These are phyloP conservation scores for Norana najaformis DNA, from an alignment of 2,888 invertebrate genomes.

Conservation along the genomic window DNA sequence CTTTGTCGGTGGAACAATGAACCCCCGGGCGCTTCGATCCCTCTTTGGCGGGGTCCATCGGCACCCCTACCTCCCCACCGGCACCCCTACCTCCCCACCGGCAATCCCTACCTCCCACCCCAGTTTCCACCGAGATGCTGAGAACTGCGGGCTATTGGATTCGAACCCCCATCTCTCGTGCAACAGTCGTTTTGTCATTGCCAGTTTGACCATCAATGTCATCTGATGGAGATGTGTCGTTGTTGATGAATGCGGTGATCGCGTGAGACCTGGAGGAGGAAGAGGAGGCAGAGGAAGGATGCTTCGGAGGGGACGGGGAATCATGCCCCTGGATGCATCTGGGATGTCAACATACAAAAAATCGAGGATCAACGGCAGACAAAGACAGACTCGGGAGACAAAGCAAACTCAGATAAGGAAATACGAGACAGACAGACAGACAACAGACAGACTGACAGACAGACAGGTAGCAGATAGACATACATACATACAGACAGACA, in stretches of 20 bases:
- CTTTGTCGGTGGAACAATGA: background rate
- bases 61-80: background rate
- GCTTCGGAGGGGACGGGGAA: no score
- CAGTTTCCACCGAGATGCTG: background rate
- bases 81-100: background rate
- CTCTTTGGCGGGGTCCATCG: slow-evolving; percentile 2
- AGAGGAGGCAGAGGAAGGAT: no score
- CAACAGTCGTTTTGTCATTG: background rate
- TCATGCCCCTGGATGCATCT: no score
- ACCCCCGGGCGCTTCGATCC: background rate
- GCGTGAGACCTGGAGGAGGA: background rate
- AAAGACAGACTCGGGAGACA: background rate
- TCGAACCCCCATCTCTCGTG: background rate
- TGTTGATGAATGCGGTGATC: background rate
- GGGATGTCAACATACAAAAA: no score
- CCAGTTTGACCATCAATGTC: background rate
- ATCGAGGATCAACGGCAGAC: no score
- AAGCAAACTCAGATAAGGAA: background rate
- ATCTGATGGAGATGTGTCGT: background rate
- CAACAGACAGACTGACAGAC: no score
- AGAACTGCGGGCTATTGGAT: background rate
- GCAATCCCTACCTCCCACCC: background rate
- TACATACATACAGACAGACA: no score
- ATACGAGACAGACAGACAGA: no score
- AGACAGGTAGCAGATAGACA: no score